phyloP scores from a whole-genome alignment of 2,113 vertebrate genomes.

The Polypterus senegalus region DNA sequence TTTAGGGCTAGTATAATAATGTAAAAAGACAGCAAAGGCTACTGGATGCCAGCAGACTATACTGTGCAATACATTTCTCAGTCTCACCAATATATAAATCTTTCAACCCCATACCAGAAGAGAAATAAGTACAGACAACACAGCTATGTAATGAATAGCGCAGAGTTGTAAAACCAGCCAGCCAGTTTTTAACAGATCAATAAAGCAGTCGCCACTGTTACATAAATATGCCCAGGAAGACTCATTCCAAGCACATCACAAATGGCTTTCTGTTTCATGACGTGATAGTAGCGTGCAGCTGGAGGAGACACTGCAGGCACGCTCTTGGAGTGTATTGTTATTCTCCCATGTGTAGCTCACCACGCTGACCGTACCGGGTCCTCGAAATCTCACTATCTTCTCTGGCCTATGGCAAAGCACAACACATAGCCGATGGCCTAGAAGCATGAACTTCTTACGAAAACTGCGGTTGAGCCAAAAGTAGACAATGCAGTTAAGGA shows the following conservation, averaged over 20 bases:
- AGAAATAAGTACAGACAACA: no score
- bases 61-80: not conserved
- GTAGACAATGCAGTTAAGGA: slow-evolving; percentile 77
- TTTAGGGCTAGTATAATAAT: not conserved
- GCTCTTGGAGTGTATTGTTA: slow-evolving; percentile 34
- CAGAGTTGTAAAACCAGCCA: no score
- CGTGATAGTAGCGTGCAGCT: slow-evolving; percentile 41
- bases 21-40: not conserved
- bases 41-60: not conserved
- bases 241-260: slow-evolving; percentile 9
- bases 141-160: no score
- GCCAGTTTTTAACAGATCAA: no score
- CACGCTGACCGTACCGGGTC: slow-evolving; percentile 13
- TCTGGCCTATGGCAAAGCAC: slow-evolving; percentile 30
- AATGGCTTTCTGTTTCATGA: slow-evolving; percentile 20
- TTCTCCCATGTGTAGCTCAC: slow-evolving; percentile 31
- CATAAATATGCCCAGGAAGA: no score
- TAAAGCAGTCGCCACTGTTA: no score
- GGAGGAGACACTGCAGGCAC: slow-evolving; percentile 51
- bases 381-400: slow-evolving; percentile 17
- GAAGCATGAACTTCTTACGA: slow-evolving; percentile 49
- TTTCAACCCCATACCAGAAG: not conserved
- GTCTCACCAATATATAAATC: not conserved
- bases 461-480: slow-evolving; percentile 71
- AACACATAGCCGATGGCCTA: slow-evolving; percentile 35